These are phyloP conservation scores for Nibea coibor DNA, from an alignment of 2,113 vertebrate genomes.

Conservation along the genomic window DNA sequence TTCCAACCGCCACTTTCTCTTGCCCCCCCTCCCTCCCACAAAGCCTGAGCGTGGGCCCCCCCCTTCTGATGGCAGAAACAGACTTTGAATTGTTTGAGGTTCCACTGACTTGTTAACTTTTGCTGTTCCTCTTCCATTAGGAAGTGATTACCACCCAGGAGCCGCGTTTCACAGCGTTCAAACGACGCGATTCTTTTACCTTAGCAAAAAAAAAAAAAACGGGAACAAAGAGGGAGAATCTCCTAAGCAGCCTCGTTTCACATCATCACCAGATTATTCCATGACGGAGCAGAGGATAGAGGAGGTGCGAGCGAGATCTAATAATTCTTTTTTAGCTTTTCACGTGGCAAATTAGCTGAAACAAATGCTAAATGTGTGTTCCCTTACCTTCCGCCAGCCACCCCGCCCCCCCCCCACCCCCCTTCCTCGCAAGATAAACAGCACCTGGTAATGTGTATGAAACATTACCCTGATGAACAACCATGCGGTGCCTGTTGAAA, in stretches of 20 bases:
- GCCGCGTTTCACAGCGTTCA: constrained; percentile 66
- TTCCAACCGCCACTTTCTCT: constrained; percentile 47
- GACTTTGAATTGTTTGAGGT: constrained; percentile 62
- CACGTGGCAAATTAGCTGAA: constrained; percentile 65
- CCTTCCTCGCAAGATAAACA: constrained; percentile 65
- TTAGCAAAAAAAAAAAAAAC: constrained; percentile 7
- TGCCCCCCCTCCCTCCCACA: constrained; percentile 42
- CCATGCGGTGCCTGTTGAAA: constrained; percentile 67
- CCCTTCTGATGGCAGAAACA: constrained; percentile 39
- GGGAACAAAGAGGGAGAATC: constrained; percentile 51
- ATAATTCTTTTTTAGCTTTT: constrained; percentile 52
- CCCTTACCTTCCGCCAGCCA: constrained; percentile 14
- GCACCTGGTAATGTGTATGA: constrained; percentile 71
- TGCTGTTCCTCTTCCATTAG: constrained; percentile 68
- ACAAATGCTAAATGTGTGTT: constrained; percentile 45
- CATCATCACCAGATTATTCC: constrained; percentile 36
- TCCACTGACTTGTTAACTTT: constrained; percentile 65
- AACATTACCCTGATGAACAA: constrained; percentile 78
- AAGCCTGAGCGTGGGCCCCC: constrained; percentile 11
- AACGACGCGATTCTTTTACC: constrained; percentile 50
- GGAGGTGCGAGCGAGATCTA: constrained; percentile 28
- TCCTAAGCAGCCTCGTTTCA: constrained; percentile 28
- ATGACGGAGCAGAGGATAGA: constrained; percentile 25
- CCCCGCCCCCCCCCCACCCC: neutral
- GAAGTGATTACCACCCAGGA: constrained; percentile 74